Evolutionary conservation across 2,113 vertebrate genomes (phyloP).

Genomic region (Neolamprologus falcicula): DNA sequence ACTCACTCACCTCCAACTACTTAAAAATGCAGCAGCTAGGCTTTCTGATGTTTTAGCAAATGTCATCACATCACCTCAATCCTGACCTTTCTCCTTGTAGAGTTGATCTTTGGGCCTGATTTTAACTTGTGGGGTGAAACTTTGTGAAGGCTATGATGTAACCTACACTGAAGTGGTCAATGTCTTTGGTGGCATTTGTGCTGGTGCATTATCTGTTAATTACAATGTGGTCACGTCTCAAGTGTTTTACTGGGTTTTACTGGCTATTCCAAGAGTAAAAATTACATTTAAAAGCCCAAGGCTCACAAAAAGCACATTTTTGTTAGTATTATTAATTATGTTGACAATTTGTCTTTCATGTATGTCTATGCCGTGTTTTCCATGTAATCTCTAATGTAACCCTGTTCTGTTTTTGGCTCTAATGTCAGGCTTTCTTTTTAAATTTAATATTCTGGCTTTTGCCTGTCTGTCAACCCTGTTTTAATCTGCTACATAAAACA

Average conservation of each 20-base stretch:
- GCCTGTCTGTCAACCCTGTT: background rate
- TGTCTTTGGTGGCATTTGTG: background rate
- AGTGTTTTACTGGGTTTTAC: background rate
- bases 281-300: background rate
- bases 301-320: background rate
- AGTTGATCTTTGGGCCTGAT: background rate
- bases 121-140: background rate
- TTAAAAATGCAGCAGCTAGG: background rate
- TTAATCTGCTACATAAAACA: background rate
- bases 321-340: background rate
- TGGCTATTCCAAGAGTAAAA: background rate
- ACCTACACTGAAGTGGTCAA: background rate
- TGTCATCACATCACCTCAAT: background rate
- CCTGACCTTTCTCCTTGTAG: background rate
- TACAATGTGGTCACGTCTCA: fast-evolving
- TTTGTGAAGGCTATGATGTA: background rate
- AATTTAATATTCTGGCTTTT: background rate
- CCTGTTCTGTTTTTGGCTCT: fast-evolving
- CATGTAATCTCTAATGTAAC: background rate
- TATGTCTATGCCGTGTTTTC: background rate
- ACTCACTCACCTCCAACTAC: background rate
- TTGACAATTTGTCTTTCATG: background rate
- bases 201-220: background rate
- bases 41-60: background rate
- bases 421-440: background rate